Evolutionary conservation across 2,888 invertebrate genomes (phyloP).

Genomic region (Amblyjoppa proteus): DNA sequence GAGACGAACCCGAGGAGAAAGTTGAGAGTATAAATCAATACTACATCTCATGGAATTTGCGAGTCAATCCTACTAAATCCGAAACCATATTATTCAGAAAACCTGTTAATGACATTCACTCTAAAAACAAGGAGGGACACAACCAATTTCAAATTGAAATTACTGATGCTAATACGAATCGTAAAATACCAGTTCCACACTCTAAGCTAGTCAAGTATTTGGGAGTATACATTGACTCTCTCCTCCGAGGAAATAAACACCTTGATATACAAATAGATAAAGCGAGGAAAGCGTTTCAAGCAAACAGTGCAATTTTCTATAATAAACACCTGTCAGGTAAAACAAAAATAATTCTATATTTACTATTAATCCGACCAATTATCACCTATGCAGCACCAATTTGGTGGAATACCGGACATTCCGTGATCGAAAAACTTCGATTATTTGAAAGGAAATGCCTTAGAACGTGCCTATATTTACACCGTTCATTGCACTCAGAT

Average conservation of each 20-base stretch:
- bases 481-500: no score
- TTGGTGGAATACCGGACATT: conserved; percentile 14
- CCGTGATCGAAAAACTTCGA: conserved; percentile 36
- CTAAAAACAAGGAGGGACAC: not conserved
- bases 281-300: not conserved
- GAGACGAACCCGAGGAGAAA: no score
- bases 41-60: no score
- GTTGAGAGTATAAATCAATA: no score
- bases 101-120: not conserved
- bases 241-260: not conserved
- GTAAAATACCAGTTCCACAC: not conserved
- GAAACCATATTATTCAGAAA: conserved; percentile 52
- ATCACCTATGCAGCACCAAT: no score
- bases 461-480: no score
- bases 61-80: not conserved
- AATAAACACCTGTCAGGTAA: no score
- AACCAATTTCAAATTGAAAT: not conserved
- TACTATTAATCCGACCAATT: not conserved
- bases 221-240: not conserved
- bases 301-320: no score
- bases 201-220: not conserved
- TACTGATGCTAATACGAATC: not conserved
- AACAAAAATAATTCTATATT: not conserved
- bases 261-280: not conserved
- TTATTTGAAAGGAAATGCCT: not conserved